These are phyloP conservation scores for Porites cylindrica DNA, from an alignment of 92 coral and sea anemone species.

Conservation along the genomic window DNA sequence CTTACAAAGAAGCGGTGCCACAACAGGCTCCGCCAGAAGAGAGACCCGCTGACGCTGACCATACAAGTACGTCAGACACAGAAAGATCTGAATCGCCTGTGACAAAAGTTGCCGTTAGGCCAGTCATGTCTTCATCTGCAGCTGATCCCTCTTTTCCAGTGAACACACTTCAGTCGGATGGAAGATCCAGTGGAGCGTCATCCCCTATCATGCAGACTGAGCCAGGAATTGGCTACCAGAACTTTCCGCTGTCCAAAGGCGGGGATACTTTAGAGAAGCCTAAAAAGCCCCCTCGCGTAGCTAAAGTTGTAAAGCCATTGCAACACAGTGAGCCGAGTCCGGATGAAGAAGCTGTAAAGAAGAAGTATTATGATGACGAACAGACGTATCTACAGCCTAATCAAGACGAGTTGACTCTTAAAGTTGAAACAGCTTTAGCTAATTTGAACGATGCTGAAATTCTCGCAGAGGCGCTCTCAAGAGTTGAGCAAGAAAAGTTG, in stretches of 20 bases:
- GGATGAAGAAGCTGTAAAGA: not conserved
- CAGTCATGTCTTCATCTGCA: not conserved
- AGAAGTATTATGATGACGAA: slow-evolving; percentile 46
- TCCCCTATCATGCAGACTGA: slow-evolving; percentile 66
- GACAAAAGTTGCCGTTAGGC: not conserved
- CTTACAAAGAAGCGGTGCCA: slow-evolving; percentile 54
- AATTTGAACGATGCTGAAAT: slow-evolving; percentile 89
- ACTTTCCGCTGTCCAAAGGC: slow-evolving; percentile 86
- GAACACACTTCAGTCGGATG: slow-evolving; percentile 7
- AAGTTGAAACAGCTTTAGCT: slow-evolving; percentile 86
- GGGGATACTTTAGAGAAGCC: slow-evolving; percentile 75
- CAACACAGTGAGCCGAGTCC: slow-evolving; percentile 54
- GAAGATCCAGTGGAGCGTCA: slow-evolving; percentile 7
- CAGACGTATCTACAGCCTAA: slow-evolving; percentile 87
- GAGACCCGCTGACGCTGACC: not conserved
- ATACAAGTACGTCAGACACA: not conserved
- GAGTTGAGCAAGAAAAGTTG: slow-evolving; percentile 89
- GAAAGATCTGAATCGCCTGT: not conserved
- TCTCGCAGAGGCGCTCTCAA: slow-evolving; percentile 87
- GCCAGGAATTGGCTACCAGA: slow-evolving; percentile 76
- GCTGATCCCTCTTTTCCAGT: not conserved
- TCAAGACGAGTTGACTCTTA: slow-evolving; percentile 73
- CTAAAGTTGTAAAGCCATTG: slow-evolving; percentile 81
- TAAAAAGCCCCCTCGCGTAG: slow-evolving; percentile 76
- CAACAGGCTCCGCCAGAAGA: slow-evolving; percentile 42